These are phyloP conservation scores for Eueides isabella DNA, from an alignment of 1,140 invertebrate species.

Conservation along the genomic window DNA sequence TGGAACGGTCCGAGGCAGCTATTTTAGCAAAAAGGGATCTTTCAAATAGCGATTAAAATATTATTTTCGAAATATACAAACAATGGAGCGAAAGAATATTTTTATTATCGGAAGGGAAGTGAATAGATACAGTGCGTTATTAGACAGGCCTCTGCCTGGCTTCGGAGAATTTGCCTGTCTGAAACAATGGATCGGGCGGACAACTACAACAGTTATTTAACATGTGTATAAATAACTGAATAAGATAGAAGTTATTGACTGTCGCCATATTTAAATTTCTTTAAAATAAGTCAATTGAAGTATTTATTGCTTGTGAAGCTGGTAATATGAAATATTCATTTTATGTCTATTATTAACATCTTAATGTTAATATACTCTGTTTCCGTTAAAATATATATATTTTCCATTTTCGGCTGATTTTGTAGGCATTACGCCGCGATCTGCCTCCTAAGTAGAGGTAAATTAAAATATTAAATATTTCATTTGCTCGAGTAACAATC, in stretches of 20 bases:
- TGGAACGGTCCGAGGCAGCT: slow-evolving; percentile 42
- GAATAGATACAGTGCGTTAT: slow-evolving; percentile 68
- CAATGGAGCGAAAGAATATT: slow-evolving; percentile 66
- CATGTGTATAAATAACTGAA: slow-evolving; percentile 53
- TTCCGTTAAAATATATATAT: too few species aligned
- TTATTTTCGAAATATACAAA: slow-evolving; percentile 63
- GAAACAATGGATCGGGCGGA: slow-evolving; percentile 57
- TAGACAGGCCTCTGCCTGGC: slow-evolving; percentile 38
- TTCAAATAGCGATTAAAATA: slow-evolving; percentile 72
- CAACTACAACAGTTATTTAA: slow-evolving; percentile 49
- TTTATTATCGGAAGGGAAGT: slow-evolving; percentile 75
- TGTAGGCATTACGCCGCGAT: too few species aligned
- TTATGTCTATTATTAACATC: too few species aligned
- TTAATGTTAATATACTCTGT: too few species aligned
- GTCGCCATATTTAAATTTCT: slow-evolving; percentile 14
- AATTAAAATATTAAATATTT: too few species aligned
- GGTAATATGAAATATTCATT: background rate
- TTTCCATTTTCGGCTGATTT: too few species aligned
- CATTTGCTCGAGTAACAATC: too few species aligned
- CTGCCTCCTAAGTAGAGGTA: too few species aligned
- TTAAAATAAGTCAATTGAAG: background rate
- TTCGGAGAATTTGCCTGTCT: slow-evolving; percentile 59
- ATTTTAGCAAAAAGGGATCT: slow-evolving; percentile 54
- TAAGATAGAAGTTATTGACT: slow-evolving; percentile 11
- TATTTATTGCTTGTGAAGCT: background rate